Conservation (phyloP, 2,797 vertebrate species). For the Lycodopsis pacificus region DNA sequence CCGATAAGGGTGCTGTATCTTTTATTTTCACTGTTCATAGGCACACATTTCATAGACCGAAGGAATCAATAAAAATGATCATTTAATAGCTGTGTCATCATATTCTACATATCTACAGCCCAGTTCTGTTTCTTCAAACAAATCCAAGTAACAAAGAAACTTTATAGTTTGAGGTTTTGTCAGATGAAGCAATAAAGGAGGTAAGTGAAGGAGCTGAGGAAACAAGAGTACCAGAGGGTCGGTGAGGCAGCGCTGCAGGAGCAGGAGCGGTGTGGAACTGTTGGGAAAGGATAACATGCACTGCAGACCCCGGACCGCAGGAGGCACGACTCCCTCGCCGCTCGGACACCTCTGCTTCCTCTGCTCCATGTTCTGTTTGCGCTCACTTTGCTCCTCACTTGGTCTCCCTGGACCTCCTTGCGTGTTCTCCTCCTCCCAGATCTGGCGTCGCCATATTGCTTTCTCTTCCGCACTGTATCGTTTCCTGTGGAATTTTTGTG, state of each 20-base stretch:
- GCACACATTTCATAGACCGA: not conserved
- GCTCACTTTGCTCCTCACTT: constrained; percentile 48
- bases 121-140: not conserved
- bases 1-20: too few species aligned
- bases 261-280: constrained; percentile 53
- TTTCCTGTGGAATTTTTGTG: constrained; percentile 6
- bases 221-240: constrained; percentile 21
- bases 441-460: constrained; percentile 7
- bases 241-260: constrained; percentile 29
- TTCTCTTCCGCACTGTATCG: not conserved
- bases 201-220: constrained; percentile 14
- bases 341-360: constrained; percentile 66
- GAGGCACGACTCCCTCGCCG: constrained; percentile 69
- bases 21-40: too few species aligned
- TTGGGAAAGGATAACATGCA: constrained; percentile 69
- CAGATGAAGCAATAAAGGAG: not conserved
- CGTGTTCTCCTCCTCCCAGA: not conserved
- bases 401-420: constrained; percentile 14
- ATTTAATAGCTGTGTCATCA: not conserved
- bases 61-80: not conserved
- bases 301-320: constrained; percentile 72
- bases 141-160: constrained; percentile 9
- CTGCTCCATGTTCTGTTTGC: constrained; percentile 53
- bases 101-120: not conserved
- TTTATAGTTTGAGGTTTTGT: constrained; percentile 18